Percentiles rank a stretch among this genome's conserved stretches.
Conservation (phyloP, 2,888 invertebrate species). For the Branchinecta sandiegonensis region DNA sequence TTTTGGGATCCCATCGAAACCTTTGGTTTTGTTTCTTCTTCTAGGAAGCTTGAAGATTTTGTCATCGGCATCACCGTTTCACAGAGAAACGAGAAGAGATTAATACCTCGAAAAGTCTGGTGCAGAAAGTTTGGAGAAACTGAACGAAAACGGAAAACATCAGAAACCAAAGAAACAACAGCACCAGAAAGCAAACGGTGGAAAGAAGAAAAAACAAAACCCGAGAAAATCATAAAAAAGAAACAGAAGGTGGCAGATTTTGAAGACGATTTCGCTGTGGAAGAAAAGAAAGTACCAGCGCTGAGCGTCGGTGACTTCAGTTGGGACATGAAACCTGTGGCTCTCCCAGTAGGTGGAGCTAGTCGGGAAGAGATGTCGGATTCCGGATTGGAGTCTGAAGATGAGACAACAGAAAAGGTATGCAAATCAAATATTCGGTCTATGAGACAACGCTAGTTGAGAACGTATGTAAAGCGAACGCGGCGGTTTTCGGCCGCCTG, state of each 20-base stretch:
- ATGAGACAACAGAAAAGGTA: not conserved
- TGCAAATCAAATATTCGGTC: too few species aligned
- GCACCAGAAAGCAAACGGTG: slow-evolving; percentile 25
- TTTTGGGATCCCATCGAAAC: too few species aligned
- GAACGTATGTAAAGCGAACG: too few species aligned
- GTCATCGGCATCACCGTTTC: too few species aligned
- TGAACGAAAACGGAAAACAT: slow-evolving; percentile 24
- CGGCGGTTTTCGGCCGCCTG: too few species aligned
- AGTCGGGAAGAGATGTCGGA: not conserved
- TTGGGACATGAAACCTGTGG: not conserved
- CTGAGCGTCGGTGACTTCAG: not conserved
- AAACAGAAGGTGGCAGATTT: not conserved
- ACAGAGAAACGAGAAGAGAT: slow-evolving; percentile 16
- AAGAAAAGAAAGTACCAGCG: not conserved
- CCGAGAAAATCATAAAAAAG: not conserved
- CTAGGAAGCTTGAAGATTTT: too few species aligned
- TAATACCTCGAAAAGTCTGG: not conserved
- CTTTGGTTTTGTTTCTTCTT: too few species aligned
- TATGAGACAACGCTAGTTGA: too few species aligned
- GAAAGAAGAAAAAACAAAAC: slow-evolving; percentile 15
- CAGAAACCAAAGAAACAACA: slow-evolving; percentile 21
- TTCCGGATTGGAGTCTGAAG: not conserved
- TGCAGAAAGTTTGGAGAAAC: slow-evolving; percentile 27
- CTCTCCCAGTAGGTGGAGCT: not conserved
- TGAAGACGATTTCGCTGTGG: not conserved